Evolutionary conservation across 2,797 vertebrate species (phyloP).

Genomic region (Darevskia mixta): DNA sequence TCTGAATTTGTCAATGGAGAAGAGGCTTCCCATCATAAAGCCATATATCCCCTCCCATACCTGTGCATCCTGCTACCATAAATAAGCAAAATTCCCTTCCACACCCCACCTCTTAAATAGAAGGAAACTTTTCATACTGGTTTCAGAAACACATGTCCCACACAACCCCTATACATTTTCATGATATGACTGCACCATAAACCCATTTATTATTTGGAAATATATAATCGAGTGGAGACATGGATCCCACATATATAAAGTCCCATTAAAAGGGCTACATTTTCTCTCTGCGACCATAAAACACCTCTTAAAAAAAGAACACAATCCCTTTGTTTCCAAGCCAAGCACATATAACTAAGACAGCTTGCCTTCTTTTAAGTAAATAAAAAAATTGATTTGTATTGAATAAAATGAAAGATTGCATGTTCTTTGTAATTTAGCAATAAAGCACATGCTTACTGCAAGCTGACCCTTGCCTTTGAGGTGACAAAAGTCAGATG

Average conservation of each 20-base stretch:
- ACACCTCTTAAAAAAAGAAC: conserved; percentile 80
- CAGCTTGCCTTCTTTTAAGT: conserved; percentile 78
- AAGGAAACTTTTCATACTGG: conserved; percentile 35
- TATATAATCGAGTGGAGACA: conserved; percentile 74
- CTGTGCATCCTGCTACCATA: conserved; percentile 50
- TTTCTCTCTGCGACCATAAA: conserved; percentile 78
- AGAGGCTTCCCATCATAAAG: conserved; percentile 70
- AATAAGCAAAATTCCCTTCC: conserved; percentile 65
- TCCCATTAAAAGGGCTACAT: conserved; percentile 76
- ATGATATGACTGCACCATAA: conserved; percentile 61
- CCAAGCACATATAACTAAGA: conserved; percentile 75
- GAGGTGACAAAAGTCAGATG: conserved; percentile 73
- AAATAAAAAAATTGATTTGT: conserved; percentile 76
- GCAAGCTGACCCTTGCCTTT: conserved; percentile 57
- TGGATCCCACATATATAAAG: conserved; percentile 70
- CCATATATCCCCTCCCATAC: conserved; percentile 53
- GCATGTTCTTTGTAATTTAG: conserved; percentile 70
- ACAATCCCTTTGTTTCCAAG: conserved; percentile 78
- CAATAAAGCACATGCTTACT: conserved; percentile 67
- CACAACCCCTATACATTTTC: conserved; percentile 46
- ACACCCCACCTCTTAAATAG: conserved; percentile 29
- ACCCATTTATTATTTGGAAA: conserved; percentile 76
- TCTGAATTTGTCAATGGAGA: conserved; percentile 77
- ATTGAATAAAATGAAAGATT: conserved; percentile 78
- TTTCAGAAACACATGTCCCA: conserved; percentile 56